Evolutionary conservation across 2,888 invertebrate genomes (phyloP).

Genomic region (Epinotia brunnichana): DNA sequence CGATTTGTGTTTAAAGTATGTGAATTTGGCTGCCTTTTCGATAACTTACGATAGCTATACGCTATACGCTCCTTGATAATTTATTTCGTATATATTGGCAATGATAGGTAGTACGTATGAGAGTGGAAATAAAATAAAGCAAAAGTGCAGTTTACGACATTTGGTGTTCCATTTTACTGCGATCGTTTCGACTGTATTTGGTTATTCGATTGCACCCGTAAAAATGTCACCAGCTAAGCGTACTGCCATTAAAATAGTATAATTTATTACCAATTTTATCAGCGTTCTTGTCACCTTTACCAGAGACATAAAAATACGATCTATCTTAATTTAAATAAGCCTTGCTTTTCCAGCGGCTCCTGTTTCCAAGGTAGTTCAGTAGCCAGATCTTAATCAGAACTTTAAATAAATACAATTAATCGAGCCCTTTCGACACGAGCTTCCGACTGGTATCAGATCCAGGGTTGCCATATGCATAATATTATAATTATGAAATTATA

Average conservation of each 20-base stretch:
- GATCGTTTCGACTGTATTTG: not conserved
- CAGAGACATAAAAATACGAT: not conserved
- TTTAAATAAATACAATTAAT: slow-evolving; percentile 55
- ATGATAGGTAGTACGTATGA: not conserved
- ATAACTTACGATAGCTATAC: too few species aligned
- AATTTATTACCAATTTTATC: slow-evolving; percentile 4
- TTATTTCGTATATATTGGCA: too few species aligned
- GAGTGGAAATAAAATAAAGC: not conserved
- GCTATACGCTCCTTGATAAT: too few species aligned
- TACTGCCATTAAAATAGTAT: slow-evolving; percentile 9
- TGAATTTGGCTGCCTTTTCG: too few species aligned
- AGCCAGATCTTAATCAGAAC: slow-evolving; percentile 63
- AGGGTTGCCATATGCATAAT: slow-evolving; percentile 43
- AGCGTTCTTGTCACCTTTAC: slow-evolving; percentile 18
- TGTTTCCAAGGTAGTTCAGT: slow-evolving; percentile 67
- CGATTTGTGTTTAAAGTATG: too few species aligned
- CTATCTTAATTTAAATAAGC: slow-evolving; percentile 35
- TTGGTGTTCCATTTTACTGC: not conserved
- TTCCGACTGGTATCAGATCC: slow-evolving; percentile 54
- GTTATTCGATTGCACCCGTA: not conserved
- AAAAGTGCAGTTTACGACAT: not conserved
- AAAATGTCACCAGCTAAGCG: slow-evolving; percentile 11
- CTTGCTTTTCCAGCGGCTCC: slow-evolving; percentile 52
- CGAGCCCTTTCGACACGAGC: slow-evolving; percentile 57
- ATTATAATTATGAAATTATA: not conserved